Evolutionary conservation across 1,140 invertebrate genomes (phyloP).

Genomic region (Caenorhabditis remanei): DNA sequence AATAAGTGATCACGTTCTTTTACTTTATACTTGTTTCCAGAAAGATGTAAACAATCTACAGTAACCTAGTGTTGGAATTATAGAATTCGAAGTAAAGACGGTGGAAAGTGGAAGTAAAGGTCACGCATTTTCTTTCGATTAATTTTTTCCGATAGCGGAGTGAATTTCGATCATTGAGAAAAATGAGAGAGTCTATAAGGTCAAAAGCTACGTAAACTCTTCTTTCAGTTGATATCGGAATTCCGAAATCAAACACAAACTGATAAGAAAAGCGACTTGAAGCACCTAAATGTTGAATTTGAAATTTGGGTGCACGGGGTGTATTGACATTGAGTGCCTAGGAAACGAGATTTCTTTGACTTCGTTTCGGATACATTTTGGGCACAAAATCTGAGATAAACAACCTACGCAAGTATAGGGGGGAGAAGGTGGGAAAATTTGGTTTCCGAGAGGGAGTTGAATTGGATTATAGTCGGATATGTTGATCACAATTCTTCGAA

Average conservation of each 20-base stretch:
- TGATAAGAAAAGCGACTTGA: neutral
- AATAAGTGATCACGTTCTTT: too few species aligned
- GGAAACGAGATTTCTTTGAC: neutral
- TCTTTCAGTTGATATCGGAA: neutral
- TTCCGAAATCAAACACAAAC: neutral
- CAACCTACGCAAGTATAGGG: neutral
- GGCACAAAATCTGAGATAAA: neutral
- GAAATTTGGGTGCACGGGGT: neutral
- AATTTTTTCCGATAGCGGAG: neutral
- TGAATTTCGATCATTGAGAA: neutral
- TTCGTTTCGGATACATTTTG: neutral
- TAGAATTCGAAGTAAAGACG: neutral
- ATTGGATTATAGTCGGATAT: neutral
- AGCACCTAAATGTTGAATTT: neutral
- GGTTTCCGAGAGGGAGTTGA: neutral
- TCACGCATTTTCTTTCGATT: neutral
- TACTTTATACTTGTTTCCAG: too few species aligned
- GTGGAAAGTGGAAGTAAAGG: neutral
- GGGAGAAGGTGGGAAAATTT: neutral
- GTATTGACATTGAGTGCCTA: neutral
- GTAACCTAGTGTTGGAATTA: neutral
- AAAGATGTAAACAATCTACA: neutral
- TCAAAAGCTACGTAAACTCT: constrained; percentile 1
- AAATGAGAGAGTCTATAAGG: neutral
- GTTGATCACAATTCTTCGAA: neutral